Conservation (phyloP, 2,888 invertebrate genomes). For the Brachyptera putata region DNA sequence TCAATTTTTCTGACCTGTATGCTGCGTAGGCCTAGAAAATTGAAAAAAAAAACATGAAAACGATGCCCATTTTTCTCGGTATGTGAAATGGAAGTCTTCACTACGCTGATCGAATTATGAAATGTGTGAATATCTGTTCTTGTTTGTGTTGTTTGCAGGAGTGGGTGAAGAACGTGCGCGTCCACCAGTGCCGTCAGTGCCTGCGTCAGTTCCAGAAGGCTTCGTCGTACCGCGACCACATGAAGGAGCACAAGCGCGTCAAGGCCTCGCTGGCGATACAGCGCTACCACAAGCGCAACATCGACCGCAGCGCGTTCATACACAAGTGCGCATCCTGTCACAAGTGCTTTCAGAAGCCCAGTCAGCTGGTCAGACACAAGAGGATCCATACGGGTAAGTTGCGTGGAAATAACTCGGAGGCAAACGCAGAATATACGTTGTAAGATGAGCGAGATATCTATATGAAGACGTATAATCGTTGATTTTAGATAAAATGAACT, state of each 20-base stretch:
- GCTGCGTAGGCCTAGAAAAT: no score
- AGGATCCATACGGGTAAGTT: constrained; percentile 60
- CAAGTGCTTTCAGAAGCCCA: constrained; percentile 58
- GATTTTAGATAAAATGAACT: no score
- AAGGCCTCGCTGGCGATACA: constrained; percentile 33
- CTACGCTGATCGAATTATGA: no score
- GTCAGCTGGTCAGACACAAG: constrained; percentile 59
- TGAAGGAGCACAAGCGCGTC: constrained; percentile 51
- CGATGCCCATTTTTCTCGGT: no score
- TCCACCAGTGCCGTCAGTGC: constrained; percentile 53
- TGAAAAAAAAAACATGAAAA: no score
- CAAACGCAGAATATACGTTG: no score
- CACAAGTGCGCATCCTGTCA: constrained; percentile 50
- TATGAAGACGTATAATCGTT: no score
- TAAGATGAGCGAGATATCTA: no score
- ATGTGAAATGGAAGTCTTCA: no score
- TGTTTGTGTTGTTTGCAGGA: no score
- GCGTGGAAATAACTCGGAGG: background rate
- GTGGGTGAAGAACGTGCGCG: constrained; percentile 31
- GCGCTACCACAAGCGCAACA: constrained; percentile 35
- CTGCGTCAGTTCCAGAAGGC: constrained; percentile 49
- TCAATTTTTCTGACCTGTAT: no score
- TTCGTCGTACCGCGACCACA: constrained; percentile 48
- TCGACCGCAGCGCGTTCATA: constrained; percentile 33
- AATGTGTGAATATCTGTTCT: no score